Conservation (phyloP, 2,113 vertebrate species). For the Pygoscelis adeliae region DNA sequence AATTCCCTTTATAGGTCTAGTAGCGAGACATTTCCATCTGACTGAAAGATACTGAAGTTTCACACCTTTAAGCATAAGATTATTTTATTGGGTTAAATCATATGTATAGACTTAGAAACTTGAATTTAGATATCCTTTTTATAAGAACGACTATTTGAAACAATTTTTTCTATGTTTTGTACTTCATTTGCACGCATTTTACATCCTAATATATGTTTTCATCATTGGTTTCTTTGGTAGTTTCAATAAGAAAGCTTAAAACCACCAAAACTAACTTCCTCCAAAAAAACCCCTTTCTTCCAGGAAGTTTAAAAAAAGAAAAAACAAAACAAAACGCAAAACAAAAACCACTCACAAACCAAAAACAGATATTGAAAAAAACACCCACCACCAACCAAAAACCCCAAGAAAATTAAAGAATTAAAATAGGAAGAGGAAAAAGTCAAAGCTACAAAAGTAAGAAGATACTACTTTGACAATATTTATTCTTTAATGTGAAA, state of each 20-base stretch:
- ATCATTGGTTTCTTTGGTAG: neutral
- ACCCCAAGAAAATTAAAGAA: neutral
- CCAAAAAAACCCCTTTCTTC: neutral
- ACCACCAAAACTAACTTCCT: neutral
- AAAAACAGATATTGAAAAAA: neutral
- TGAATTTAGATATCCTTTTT: neutral
- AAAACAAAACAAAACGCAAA: neutral
- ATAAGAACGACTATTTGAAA: neutral
- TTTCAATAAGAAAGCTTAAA: neutral
- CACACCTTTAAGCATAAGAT: neutral
- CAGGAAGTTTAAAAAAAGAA: neutral
- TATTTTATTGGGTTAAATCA: neutral
- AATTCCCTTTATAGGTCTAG: neutral
- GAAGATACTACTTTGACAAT: neutral
- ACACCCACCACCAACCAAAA: neutral
- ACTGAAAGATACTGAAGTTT: neutral
- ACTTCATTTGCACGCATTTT: fast-evolving
- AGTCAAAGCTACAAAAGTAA: neutral
- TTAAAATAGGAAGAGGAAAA: neutral
- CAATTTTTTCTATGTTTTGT: neutral
- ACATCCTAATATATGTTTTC: neutral
- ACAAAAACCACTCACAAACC: fast-evolving
- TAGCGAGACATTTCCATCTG: neutral
- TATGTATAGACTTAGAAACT: neutral
- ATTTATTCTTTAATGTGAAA: neutral